Percentiles rank a stretch among this genome's conserved stretches.
Evolutionary conservation across 1,140 invertebrate genomes (phyloP).

Genomic region (Condylostylus longicornis): DNA sequence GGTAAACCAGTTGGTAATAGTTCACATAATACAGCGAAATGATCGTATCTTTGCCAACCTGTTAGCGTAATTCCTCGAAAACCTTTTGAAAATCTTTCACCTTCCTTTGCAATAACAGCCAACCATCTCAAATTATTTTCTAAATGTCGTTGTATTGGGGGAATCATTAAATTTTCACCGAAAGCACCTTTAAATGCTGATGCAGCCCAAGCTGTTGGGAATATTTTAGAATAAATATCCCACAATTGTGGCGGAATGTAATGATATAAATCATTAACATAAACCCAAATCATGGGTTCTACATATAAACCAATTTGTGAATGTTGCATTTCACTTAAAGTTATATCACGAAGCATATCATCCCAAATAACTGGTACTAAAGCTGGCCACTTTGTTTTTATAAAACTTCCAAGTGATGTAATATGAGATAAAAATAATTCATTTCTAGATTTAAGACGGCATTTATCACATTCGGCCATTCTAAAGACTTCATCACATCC

Average conservation of each 20-base stretch:
- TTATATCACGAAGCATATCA: constrained; percentile 75
- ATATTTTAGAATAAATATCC: constrained; percentile 67
- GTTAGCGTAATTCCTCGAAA: constrained; percentile 53
- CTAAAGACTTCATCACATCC: constrained; percentile 73
- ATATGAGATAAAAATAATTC: constrained; percentile 61
- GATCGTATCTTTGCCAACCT: constrained; percentile 72
- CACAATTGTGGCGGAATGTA: constrained; percentile 41
- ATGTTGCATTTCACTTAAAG: constrained; percentile 45
- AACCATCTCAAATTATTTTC: constrained; percentile 58
- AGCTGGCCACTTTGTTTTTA: constrained; percentile 45
- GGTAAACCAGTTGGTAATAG: constrained; percentile 73
- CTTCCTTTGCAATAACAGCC: constrained; percentile 42
- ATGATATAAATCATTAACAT: constrained; percentile 44
- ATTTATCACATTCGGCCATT: constrained; percentile 63
- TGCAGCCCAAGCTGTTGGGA: constrained; percentile 67
- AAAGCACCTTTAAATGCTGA: constrained; percentile 51
- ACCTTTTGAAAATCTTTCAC: constrained; percentile 36
- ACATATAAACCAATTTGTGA: constrained; percentile 58
- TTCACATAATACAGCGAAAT: constrained; percentile 86
- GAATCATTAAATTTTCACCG: constrained; percentile 57
- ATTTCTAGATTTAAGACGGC: constrained; percentile 39
- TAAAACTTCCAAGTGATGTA: constrained; percentile 41
- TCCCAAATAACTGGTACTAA: constrained; percentile 82
- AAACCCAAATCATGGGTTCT: constrained; percentile 79
- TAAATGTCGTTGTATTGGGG: constrained; percentile 48